phyloP scores from a whole-genome alignment of 2,797 vertebrate genomes.

The Mus minutoides region DNA sequence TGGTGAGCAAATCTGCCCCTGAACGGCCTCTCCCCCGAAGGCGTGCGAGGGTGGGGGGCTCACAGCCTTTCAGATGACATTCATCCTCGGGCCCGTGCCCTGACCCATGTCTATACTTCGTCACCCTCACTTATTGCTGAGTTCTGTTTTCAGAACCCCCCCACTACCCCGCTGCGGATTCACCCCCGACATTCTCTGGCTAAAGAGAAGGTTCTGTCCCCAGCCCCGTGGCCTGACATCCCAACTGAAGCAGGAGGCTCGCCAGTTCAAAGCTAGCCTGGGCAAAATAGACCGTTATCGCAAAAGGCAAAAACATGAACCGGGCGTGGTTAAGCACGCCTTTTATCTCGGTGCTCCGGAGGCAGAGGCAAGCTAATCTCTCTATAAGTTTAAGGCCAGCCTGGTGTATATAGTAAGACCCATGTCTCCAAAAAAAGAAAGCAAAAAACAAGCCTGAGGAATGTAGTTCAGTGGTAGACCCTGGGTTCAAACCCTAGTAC shows the following conservation, averaged over 20 bases:
- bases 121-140: not conserved
- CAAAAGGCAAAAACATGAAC: not conserved
- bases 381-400: not conserved
- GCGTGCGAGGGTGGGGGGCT: not conserved
- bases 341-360: not conserved
- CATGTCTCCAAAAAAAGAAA: not conserved
- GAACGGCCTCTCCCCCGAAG: not conserved
- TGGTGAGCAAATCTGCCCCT: constrained; percentile 88
- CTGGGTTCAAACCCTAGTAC: not conserved
- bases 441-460: not conserved
- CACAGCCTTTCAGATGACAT: not conserved
- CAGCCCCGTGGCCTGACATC: not conserved
- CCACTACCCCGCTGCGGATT: not conserved
- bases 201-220: not conserved
- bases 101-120: not conserved
- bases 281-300: not conserved
- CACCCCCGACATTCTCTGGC: not conserved
- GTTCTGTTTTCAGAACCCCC: not conserved
- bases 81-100: not conserved
- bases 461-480: not conserved
- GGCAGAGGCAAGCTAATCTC: not conserved
- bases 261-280: not conserved
- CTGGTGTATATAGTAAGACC: not conserved
- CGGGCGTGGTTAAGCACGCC: not conserved
- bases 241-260: not conserved